Conservation (phyloP, 2,113 vertebrate species). For the Cephalopterus ornatus region DNA sequence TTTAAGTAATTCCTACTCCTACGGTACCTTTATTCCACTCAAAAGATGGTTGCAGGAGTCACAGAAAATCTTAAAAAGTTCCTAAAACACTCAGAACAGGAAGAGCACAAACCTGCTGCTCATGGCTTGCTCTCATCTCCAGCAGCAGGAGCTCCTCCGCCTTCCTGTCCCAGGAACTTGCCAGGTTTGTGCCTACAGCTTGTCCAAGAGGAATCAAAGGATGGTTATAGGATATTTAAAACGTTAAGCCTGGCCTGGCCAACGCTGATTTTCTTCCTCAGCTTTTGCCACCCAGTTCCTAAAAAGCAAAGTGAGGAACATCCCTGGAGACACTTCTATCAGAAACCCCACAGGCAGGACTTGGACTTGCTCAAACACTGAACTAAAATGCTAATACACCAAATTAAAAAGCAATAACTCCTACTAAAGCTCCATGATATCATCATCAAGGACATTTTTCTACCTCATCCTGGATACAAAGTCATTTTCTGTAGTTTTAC, state of each 20-base stretch:
- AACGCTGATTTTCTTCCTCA: background rate
- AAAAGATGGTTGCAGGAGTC: accelerated
- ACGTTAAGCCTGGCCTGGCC: background rate
- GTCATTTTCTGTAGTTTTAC: accelerated
- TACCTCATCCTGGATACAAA: background rate
- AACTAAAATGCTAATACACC: background rate
- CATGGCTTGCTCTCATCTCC: accelerated
- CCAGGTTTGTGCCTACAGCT: background rate
- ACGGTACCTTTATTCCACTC: accelerated
- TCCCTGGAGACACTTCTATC: background rate
- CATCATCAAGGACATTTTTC: background rate
- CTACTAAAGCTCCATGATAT: accelerated
- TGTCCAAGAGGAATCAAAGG: accelerated
- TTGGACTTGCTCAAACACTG: background rate
- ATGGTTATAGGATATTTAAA: background rate
- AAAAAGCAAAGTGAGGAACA: background rate
- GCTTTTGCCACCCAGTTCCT: background rate
- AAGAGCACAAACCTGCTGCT: background rate
- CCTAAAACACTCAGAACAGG: background rate
- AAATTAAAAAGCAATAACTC: background rate
- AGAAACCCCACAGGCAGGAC: accelerated
- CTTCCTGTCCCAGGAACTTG: background rate
- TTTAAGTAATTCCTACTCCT: background rate
- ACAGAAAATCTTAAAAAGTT: background rate
- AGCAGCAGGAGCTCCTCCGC: background rate